Conservation (phyloP, 2,797 vertebrate genomes). For the Thalassophryne amazonica region DNA sequence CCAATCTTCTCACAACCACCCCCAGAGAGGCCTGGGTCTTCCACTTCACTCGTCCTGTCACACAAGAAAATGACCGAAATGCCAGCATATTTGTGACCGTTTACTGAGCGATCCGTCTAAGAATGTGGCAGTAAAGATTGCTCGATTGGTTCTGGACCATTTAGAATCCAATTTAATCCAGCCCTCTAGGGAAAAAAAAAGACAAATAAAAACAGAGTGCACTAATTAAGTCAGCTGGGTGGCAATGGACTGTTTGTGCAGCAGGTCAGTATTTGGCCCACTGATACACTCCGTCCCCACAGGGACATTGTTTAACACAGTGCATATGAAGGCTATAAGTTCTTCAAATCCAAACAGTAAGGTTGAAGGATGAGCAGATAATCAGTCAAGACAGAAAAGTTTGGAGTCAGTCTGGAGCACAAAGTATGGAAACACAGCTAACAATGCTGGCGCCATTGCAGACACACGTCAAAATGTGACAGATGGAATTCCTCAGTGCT, state of each 20-base stretch:
- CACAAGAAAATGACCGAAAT: constrained; percentile 67
- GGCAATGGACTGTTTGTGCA: constrained; percentile 58
- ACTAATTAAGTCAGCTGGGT: constrained; percentile 76
- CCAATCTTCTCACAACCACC: constrained; percentile 62
- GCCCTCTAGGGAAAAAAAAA: constrained; percentile 62
- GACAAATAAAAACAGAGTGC: constrained; percentile 75
- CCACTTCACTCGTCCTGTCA: constrained; percentile 47
- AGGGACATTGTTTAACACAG: constrained; percentile 23
- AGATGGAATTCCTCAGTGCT: background rate
- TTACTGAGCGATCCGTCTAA: constrained; percentile 63
- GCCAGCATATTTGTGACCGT: constrained; percentile 66
- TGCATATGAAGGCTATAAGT: constrained; percentile 11
- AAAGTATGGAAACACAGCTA: background rate
- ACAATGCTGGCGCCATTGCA: background rate
- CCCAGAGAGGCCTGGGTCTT: constrained; percentile 54
- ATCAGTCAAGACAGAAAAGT: background rate
- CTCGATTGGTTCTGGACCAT: constrained; percentile 81
- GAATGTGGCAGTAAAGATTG: constrained; percentile 75
- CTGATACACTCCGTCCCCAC: constrained; percentile 9
- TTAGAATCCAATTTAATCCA: constrained; percentile 82
- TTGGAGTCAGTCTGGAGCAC: background rate
- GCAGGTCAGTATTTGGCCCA: constrained; percentile 35
- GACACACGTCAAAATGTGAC: background rate
- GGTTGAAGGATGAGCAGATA: background rate
- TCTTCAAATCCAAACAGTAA: constrained; percentile 8